phyloP scores from a whole-genome alignment of 2,113 vertebrate species.

The Carassius gibelio region DNA sequence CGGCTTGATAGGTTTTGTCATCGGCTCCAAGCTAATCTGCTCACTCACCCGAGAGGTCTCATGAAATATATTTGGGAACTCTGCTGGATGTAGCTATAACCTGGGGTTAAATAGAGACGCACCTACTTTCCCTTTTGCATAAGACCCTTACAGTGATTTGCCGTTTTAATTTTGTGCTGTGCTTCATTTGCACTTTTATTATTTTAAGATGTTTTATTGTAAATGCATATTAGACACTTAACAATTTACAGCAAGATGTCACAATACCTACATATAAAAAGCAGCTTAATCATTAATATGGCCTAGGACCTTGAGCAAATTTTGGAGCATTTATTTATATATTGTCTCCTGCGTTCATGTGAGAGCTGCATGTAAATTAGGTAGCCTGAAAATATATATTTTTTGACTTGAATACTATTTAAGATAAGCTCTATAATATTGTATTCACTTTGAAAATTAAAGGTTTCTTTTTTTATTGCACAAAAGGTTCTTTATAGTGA shows the following conservation, averaged over 20 bases:
- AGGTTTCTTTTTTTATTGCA: background rate
- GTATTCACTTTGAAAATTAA: too few relatives aligned
- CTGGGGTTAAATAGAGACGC: background rate
- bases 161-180: background rate
- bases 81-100: background rate
- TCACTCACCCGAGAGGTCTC: background rate
- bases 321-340: too few relatives aligned
- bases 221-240: background rate
- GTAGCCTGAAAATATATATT: background rate
- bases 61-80: background rate
- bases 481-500: background rate
- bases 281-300: background rate
- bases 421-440: background rate
- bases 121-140: background rate
- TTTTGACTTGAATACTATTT: background rate
- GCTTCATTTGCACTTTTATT: background rate
- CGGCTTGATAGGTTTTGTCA: background rate
- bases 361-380: background rate
- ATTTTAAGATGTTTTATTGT: background rate
- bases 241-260: too few relatives aligned
- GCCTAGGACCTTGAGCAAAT: background rate
- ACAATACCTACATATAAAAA: background rate
- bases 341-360: background rate
- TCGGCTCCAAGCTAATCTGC: background rate
- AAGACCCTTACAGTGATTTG: background rate